These are phyloP conservation scores for Forbesichthys agassizii DNA, from an alignment of 2,113 vertebrate species.

Conservation along the genomic window DNA sequence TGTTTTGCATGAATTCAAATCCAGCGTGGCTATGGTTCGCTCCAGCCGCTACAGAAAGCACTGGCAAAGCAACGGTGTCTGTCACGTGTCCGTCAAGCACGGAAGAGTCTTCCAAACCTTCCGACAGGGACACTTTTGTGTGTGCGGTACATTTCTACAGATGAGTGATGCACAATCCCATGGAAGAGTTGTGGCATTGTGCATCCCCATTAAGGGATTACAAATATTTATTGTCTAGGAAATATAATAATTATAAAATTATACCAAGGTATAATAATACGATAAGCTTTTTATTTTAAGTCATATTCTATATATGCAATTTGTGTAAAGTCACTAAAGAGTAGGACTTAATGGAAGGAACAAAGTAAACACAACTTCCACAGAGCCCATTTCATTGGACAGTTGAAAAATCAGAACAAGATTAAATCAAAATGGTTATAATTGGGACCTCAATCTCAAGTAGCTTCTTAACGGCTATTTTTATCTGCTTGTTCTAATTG, in stretches of 20 bases:
- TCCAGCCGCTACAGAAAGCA: not conserved
- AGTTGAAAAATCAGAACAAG: constrained; percentile 24
- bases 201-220: not conserved
- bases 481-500: constrained; percentile 18
- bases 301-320: too few relatives aligned
- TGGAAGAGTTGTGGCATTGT: constrained; percentile 4
- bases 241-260: not conserved
- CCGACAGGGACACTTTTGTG: constrained; percentile 17
- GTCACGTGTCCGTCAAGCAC: not conserved
- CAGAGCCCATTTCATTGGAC: constrained; percentile 36
- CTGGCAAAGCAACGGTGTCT: not conserved
- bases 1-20: constrained; percentile 69
- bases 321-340: not conserved
- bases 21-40: not conserved
- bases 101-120: not conserved
- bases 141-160: not conserved
- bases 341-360: not conserved
- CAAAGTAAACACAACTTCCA: constrained; percentile 11
- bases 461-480: constrained; percentile 34
- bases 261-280: constrained; percentile 8
- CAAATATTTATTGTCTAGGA: not conserved
- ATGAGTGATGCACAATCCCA: not conserved
- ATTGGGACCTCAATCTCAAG: constrained; percentile 35
- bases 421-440: constrained; percentile 40
- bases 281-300: constrained; percentile 2